Conservation (phyloP, 1,140 invertebrate genomes). For the Drosophila rufa region DNA sequence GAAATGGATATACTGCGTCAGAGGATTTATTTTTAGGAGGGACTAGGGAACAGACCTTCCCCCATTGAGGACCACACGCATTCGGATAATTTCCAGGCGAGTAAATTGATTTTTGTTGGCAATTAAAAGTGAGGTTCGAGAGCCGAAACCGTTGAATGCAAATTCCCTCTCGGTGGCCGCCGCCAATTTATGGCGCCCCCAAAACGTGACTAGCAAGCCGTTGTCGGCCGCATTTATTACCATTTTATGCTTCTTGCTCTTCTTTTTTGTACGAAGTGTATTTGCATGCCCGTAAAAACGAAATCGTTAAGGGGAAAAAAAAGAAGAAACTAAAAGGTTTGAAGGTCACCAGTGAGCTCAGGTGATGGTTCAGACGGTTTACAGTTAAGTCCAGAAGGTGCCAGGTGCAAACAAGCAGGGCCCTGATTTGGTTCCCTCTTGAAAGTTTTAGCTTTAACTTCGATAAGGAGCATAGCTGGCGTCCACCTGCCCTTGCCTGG, state of each 20-base stretch:
- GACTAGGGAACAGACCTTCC: not conserved
- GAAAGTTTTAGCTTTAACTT: conserved; percentile 58
- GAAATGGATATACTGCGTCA: conserved; percentile 42
- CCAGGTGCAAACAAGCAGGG: conserved; percentile 49
- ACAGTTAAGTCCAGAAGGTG: conserved; percentile 44
- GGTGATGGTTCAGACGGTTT: conserved; percentile 51
- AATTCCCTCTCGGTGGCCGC: conserved; percentile 42
- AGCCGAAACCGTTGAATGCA: conserved; percentile 66
- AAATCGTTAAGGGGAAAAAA: conserved; percentile 33
- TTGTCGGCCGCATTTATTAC: conserved; percentile 38
- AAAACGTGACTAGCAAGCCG: conserved; percentile 74
- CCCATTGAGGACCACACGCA: conserved; percentile 32
- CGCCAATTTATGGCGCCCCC: conserved; percentile 78
- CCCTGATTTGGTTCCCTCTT: conserved; percentile 19
- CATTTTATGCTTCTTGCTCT: conserved; percentile 31
- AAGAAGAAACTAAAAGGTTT: conserved; percentile 52
- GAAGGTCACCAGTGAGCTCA: conserved; percentile 60
- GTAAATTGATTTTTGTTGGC: conserved; percentile 42
- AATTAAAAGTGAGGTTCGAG: conserved; percentile 60
- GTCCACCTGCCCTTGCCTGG: conserved; percentile 55
- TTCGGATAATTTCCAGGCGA: not conserved
- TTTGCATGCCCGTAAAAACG: conserved; percentile 46
- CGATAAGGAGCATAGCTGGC: not conserved
- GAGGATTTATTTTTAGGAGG: conserved; percentile 35
- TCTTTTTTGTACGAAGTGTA: conserved; percentile 26